Evolutionary conservation across 23 tunicate genomes (phyloP).

Genomic region (Halocynthia roretzi): DNA sequence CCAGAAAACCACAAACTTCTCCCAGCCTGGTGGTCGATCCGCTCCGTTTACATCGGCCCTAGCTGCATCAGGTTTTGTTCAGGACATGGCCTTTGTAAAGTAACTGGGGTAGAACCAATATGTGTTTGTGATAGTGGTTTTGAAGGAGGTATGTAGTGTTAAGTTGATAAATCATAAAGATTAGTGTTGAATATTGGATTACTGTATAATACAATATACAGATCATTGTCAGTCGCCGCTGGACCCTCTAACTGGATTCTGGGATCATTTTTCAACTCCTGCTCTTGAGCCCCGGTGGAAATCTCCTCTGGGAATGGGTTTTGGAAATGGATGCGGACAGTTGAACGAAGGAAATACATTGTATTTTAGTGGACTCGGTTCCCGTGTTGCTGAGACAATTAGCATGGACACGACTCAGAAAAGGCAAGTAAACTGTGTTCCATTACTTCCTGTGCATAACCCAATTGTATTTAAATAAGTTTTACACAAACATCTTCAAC

Average conservation of each 20-base stretch:
- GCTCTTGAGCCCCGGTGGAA: conserved; percentile 1
- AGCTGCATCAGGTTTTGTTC: conserved; percentile 53
- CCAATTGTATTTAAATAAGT: not conserved
- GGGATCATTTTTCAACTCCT: conserved; percentile 40
- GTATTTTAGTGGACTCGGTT: conserved; percentile 46
- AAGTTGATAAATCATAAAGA: not conserved
- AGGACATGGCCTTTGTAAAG: conserved; percentile 55
- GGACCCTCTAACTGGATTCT: conserved; percentile 28
- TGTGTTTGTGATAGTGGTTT: conserved; percentile 75
- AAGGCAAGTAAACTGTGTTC: conserved; percentile 28
- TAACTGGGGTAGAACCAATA: conserved; percentile 8
- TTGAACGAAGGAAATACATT: conserved; percentile 30
- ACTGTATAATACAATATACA: not conserved
- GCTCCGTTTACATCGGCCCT: conserved; percentile 57
- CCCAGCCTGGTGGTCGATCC: conserved; percentile 55
- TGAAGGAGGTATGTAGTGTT: conserved; percentile 8
- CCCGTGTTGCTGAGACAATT: conserved; percentile 37
- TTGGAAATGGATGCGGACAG: conserved; percentile 26
- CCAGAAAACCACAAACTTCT: conserved; percentile 13
- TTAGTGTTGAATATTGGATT: not conserved
- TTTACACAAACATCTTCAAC: not conserved
- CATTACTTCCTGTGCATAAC: not conserved
- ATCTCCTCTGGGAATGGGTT: conserved; percentile 25
- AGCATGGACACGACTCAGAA: conserved; percentile 38
- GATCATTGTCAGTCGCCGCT: not conserved